Conservation (phyloP, 2,797 vertebrate species). For the Tympanoctomys barrerae region DNA sequence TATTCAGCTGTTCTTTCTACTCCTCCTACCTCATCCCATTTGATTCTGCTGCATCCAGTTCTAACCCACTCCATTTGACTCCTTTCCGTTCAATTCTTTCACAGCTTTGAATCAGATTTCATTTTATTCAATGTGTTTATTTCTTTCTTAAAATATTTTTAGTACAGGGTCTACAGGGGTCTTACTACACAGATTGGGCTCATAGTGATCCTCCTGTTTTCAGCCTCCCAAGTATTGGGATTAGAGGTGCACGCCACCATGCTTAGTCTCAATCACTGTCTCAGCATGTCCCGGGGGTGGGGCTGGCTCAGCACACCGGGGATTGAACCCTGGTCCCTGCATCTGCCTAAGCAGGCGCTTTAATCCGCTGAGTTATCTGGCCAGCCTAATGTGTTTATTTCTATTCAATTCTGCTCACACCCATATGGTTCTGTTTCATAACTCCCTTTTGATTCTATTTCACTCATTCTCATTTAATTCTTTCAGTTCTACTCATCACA, state of each 20-base stretch:
- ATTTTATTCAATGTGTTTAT: background rate
- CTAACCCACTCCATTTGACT: background rate
- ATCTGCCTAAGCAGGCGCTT: too few relatives aligned
- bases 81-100: background rate
- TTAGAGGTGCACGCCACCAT: too few relatives aligned
- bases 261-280: too few relatives aligned
- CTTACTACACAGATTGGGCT: too few relatives aligned
- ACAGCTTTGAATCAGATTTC: background rate
- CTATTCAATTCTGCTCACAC: background rate
- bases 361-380: too few relatives aligned
- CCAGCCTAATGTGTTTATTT: background rate
- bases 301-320: too few relatives aligned
- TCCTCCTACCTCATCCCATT: background rate
- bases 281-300: too few relatives aligned
- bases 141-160: background rate
- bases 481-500: background rate
- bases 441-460: background rate
- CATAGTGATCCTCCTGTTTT: too few relatives aligned
- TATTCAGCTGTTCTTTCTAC: background rate
- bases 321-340: too few relatives aligned
- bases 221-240: too few relatives aligned
- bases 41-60: background rate
- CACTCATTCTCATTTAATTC: background rate
- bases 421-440: background rate
- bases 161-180: too few relatives aligned